phyloP scores from a whole-genome alignment of 2,797 vertebrate genomes.

The Sebastes goodei region DNA sequence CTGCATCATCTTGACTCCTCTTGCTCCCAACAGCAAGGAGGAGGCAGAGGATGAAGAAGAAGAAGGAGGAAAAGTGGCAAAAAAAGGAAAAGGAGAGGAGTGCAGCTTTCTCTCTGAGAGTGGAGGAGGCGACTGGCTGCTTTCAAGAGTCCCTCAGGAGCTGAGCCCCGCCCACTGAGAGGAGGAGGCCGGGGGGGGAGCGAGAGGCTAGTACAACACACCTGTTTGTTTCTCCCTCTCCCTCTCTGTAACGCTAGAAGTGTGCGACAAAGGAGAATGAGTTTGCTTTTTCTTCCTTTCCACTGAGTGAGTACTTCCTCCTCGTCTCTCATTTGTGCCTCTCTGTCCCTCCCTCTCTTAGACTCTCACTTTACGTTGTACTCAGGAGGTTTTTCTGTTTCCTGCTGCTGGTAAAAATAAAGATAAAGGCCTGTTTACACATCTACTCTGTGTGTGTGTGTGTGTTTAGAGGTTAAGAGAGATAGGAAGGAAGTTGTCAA shows the following conservation, averaged over 20 bases:
- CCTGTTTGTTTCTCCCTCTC: conserved; percentile 75
- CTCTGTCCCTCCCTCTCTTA: background rate
- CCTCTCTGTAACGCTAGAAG: conserved; percentile 60
- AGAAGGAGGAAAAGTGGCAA: conserved; percentile 7
- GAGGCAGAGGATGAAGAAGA: conserved; percentile 18
- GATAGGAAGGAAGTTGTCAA: conserved; percentile 74
- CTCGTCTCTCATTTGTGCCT: background rate
- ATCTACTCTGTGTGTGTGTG: background rate
- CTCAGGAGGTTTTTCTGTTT: conserved; percentile 32
- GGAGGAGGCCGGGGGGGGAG: conserved; percentile 30
- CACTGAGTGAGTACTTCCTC: conserved; percentile 28
- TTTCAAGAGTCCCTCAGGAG: conserved; percentile 68
- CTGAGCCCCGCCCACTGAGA: conserved; percentile 64
- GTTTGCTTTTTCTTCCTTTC: conserved; percentile 57
- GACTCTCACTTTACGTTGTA: background rate
- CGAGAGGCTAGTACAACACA: conserved; percentile 66
- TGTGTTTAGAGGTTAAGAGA: conserved; percentile 14
- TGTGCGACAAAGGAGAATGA: conserved; percentile 60
- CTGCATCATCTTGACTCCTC: conserved; percentile 92
- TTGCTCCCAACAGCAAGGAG: conserved; percentile 22
- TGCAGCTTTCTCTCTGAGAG: conserved; percentile 57
- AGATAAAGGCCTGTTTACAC: conserved; percentile 38
- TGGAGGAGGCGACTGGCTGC: conserved; percentile 52
- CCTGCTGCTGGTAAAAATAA: conserved; percentile 39
- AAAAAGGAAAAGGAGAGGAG: conserved; percentile 21